phyloP scores from a whole-genome alignment of 2,113 vertebrate species.

The Anguilla rostrata region DNA sequence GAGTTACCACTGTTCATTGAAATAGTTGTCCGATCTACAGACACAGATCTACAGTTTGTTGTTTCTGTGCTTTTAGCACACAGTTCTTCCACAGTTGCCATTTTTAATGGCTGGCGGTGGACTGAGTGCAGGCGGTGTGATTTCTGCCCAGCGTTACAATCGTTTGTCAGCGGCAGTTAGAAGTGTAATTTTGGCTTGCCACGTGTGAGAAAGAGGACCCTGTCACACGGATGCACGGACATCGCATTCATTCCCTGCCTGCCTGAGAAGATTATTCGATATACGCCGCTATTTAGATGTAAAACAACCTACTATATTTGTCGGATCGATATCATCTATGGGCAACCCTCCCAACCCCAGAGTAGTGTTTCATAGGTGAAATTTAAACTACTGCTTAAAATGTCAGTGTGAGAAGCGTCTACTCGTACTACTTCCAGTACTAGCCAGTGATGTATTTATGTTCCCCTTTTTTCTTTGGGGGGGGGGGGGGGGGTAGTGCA shows the following conservation, averaged over 20 bases:
- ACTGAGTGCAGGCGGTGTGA: not conserved
- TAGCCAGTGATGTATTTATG: not conserved
- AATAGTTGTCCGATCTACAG: not conserved
- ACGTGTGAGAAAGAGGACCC: not conserved
- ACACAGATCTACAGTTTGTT: not conserved
- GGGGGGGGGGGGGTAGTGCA: not conserved
- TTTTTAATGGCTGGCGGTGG: not conserved
- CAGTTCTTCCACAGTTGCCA: not conserved
- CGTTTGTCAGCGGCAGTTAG: not conserved
- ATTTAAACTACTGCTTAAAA: slow-evolving; percentile 17
- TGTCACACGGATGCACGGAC: not conserved
- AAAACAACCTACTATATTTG: slow-evolving; percentile 15
- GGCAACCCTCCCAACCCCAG: not conserved
- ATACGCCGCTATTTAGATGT: slow-evolving; percentile 4
- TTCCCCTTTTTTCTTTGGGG: not conserved
- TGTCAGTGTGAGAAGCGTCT: not conserved
- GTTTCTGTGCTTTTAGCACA: not conserved
- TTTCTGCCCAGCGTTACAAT: too few relatives aligned
- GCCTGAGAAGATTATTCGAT: not conserved
- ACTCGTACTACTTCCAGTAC: not conserved
- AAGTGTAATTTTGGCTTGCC: not conserved
- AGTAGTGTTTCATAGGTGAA: slow-evolving; percentile 5
- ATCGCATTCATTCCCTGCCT: not conserved
- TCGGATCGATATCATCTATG: slow-evolving; percentile 1
- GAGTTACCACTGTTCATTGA: too few relatives aligned